Conservation (phyloP, 1,140 invertebrate genomes). For the Eumeta japonica region DNA sequence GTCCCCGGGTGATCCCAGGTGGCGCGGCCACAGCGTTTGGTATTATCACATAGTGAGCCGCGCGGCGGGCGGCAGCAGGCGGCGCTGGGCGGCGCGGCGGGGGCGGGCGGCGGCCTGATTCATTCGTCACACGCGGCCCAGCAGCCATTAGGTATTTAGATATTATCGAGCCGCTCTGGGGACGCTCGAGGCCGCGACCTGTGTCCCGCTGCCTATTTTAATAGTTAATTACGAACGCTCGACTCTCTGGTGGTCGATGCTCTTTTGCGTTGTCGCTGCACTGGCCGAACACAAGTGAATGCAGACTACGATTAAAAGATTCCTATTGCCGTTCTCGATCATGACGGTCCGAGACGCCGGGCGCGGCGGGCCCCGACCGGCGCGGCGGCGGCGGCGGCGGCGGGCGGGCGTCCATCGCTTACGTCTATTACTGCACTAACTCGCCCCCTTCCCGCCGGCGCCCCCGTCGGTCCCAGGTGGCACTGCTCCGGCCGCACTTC, state of each 20-base stretch:
- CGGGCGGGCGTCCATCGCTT: conserved; percentile 11
- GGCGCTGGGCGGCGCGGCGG: conserved; percentile 17
- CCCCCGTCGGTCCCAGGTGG: conserved; percentile 37
- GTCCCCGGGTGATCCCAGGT: conserved; percentile 49
- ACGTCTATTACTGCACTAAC: conserved; percentile 19
- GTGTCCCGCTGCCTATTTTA: conserved; percentile 34
- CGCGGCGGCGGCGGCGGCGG: no score
- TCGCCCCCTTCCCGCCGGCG: conserved; percentile 9
- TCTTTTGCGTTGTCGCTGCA: no score
- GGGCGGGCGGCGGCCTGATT: conserved; percentile 28
- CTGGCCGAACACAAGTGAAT: no score
- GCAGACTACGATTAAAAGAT: no score
- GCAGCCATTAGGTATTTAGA: conserved; percentile 57
- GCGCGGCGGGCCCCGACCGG: no score
- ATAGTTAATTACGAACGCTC: conserved; percentile 53
- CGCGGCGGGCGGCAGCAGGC: conserved; percentile 20
- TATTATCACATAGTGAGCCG: conserved; percentile 55
- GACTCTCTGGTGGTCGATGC: no score
- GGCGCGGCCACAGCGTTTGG: conserved; percentile 56
- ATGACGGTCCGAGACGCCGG: no score
- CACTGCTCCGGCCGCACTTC: conserved; percentile 40
- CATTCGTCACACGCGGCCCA: conserved; percentile 52
- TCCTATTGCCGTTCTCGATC: no score
- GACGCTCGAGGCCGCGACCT: conserved; percentile 46
- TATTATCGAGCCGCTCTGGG: conserved; percentile 45